These are phyloP conservation scores for Australoheros facetus DNA, from an alignment of 2,797 vertebrate genomes.

Conservation along the genomic window DNA sequence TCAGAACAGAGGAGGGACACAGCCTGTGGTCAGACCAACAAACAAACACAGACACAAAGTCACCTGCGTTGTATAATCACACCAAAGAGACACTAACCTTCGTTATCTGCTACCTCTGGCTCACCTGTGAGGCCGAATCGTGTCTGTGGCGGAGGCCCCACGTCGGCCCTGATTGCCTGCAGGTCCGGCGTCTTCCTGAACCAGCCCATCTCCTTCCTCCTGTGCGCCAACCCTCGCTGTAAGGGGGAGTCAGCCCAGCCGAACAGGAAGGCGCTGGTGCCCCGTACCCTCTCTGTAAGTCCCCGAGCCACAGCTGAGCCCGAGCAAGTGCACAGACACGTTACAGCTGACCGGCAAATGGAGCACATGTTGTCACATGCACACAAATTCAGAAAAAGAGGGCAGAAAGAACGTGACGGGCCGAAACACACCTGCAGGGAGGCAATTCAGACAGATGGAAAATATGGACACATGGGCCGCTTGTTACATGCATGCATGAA, in stretches of 20 bases:
- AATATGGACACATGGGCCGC: slow-evolving; percentile 7
- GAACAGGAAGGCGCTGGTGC: slow-evolving; percentile 82
- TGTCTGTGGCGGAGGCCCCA: slow-evolving; percentile 67
- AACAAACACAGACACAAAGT: neutral
- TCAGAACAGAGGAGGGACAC: neutral
- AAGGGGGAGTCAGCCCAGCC: slow-evolving; percentile 78
- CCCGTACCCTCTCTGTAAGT: slow-evolving; percentile 72
- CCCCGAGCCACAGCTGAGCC: slow-evolving; percentile 73
- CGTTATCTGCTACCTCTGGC: neutral
- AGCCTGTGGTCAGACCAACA: neutral
- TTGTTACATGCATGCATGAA: slow-evolving; percentile 23
- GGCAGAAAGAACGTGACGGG: slow-evolving; percentile 10
- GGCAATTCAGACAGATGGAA: neutral
- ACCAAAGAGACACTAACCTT: neutral
- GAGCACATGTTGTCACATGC: neutral
- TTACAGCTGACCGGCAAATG: slow-evolving; percentile 2
- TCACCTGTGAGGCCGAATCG: slow-evolving; percentile 83
- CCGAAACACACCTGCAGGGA: slow-evolving; percentile 40
- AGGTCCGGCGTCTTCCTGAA: slow-evolving; percentile 73
- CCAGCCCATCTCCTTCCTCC: slow-evolving; percentile 84
- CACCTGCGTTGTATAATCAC: neutral
- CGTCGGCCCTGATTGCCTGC: slow-evolving; percentile 65
- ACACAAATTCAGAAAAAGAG: neutral
- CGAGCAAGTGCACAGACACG: neutral
- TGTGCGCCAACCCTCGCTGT: slow-evolving; percentile 77